phyloP scores from a whole-genome alignment of 2,888 invertebrate genomes.

The Aleiodes leptofemur region DNA sequence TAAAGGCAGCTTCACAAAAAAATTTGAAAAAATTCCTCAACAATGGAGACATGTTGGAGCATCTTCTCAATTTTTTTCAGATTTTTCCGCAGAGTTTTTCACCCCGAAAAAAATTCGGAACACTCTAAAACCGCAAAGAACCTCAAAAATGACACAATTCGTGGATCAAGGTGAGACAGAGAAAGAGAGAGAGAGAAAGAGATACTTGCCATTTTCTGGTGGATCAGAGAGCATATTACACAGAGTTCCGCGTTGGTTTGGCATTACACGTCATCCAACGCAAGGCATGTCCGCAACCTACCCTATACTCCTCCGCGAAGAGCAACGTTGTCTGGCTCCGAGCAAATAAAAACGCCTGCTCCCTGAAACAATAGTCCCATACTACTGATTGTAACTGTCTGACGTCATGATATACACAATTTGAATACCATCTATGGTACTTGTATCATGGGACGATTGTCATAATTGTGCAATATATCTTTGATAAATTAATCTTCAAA shows the following conservation, averaged over 20 bases:
- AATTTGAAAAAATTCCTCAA: no score
- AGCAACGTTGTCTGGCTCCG: not conserved
- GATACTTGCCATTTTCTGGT: not conserved
- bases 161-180: no score
- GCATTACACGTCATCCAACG: conserved; percentile 38
- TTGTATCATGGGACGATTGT: conserved; percentile 24
- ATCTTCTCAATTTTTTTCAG: no score
- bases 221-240: not conserved
- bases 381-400: not conserved
- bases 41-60: no score
- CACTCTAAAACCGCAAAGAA: no score
- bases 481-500: conserved; percentile 10
- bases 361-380: conserved; percentile 20
- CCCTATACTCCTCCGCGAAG: conserved; percentile 36
- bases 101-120: no score
- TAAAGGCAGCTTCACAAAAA: no score
- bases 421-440: conserved; percentile 20
- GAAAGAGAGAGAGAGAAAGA: not conserved
- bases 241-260: conserved; percentile 43
- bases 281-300: conserved; percentile 36
- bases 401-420: conserved; percentile 27
- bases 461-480: conserved; percentile 13
- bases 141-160: no score
- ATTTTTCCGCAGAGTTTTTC: no score
- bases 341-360: conserved; percentile 16